A percentile compares a stretch with the other conserved stretches of the same genome.
phyloP scores from a whole-genome alignment of 2,888 invertebrate species.

The Pammene fasciana region DNA sequence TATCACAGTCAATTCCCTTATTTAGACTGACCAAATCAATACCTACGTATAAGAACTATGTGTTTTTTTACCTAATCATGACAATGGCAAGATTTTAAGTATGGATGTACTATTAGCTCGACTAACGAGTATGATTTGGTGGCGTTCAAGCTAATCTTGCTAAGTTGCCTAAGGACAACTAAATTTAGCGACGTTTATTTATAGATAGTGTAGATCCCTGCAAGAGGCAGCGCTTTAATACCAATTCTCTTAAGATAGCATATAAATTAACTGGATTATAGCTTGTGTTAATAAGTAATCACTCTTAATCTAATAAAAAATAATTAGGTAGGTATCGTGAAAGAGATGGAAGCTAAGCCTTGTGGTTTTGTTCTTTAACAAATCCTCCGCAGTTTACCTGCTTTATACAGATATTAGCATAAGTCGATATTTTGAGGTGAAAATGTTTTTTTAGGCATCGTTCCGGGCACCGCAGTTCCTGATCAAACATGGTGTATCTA shows the following conservation, averaged over 20 bases:
- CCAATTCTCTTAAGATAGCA: neutral
- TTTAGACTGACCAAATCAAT: too few relatives aligned
- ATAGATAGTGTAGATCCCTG: neutral
- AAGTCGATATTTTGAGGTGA: conserved; percentile 6
- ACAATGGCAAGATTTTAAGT: too few relatives aligned
- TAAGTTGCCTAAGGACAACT: conserved; percentile 5
- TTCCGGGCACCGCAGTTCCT: neutral
- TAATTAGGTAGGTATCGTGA: too few relatives aligned
- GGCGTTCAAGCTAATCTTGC: neutral
- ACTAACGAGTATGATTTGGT: too few relatives aligned
- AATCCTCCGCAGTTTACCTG: neutral
- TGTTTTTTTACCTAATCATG: too few relatives aligned
- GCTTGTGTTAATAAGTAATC: neutral
- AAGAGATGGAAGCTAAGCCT: too few relatives aligned
- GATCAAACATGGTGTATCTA: conserved; percentile 12
- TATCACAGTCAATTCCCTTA: too few relatives aligned
- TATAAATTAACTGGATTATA: neutral
- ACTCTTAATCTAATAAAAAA: neutral
- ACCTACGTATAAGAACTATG: too few relatives aligned
- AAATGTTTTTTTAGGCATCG: conserved; percentile 17
- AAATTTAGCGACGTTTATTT: conserved; percentile 5
- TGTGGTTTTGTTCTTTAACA: neutral
- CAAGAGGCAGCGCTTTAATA: neutral
- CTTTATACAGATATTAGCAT: neutral
- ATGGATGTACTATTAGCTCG: too few relatives aligned